Conservation (phyloP, 2,113 vertebrate genomes). For the Neogale vison region DNA sequence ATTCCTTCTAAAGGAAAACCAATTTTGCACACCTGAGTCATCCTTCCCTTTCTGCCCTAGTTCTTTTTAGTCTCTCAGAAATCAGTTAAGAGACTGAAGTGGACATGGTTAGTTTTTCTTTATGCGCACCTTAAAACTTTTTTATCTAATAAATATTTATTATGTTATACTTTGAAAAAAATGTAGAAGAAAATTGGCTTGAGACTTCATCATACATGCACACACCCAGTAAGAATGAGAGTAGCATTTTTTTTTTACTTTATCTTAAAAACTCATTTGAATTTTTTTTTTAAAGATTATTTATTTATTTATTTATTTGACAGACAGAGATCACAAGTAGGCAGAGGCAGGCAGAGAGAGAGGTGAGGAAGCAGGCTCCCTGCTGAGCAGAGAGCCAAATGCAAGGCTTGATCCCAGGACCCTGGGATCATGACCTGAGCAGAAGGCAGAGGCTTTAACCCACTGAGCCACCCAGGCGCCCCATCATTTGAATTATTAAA, state of each 20-base stretch:
- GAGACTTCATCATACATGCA: neutral
- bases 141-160: slow-evolving; percentile 77
- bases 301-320: too few relatives aligned
- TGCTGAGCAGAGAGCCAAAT: too few relatives aligned
- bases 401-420: too few relatives aligned
- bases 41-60: neutral
- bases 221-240: neutral
- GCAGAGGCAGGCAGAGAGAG: too few relatives aligned
- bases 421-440: too few relatives aligned
- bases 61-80: neutral
- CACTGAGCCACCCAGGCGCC: too few relatives aligned
- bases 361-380: too few relatives aligned
- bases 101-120: slow-evolving; percentile 11
- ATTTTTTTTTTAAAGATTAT: too few relatives aligned
- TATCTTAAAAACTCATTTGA: neutral
- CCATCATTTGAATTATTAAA: neutral
- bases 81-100: slow-evolving; percentile 40
- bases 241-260: neutral
- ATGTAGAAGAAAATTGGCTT: slow-evolving; percentile 60
- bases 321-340: too few relatives aligned
- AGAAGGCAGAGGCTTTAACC: too few relatives aligned
- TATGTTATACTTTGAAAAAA: slow-evolving; percentile 67
- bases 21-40: neutral
- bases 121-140: neutral
- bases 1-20: neutral